Conservation (phyloP, 2,113 vertebrate species). For the Stictonetta naevosa region DNA sequence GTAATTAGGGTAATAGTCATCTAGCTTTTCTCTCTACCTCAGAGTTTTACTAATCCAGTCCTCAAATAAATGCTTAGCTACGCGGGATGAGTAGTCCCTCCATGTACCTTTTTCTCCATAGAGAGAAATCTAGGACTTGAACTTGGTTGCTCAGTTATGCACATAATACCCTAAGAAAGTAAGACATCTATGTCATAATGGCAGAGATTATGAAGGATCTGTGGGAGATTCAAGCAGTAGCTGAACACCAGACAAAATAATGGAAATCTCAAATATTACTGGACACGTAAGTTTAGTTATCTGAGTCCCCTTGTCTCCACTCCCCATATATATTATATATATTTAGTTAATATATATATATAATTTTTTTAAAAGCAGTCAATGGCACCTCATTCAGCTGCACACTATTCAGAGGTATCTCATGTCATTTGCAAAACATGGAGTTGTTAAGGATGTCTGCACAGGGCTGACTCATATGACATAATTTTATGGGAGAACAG, state of each 20-base stretch:
- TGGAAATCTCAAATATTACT: not conserved
- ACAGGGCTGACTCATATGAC: not conserved
- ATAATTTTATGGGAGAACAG: not conserved
- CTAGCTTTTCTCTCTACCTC: not conserved
- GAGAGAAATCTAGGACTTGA: not conserved
- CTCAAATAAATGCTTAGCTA: not conserved
- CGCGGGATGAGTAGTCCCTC: not conserved
- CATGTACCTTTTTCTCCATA: not conserved
- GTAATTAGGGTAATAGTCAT: not conserved
- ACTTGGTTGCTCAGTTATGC: not conserved
- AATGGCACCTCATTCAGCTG: not conserved
- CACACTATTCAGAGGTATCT: not conserved
- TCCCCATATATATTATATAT: not conserved
- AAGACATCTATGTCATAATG: not conserved
- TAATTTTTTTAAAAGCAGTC: not conserved
- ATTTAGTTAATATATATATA: not conserved
- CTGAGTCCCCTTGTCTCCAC: not conserved
- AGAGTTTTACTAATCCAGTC: not conserved
- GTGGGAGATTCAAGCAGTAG: not conserved
- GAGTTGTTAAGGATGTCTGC: not conserved
- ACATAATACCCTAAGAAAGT: not conserved
- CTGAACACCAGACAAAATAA: not conserved
- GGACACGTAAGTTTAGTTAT: not conserved
- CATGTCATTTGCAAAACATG: not conserved
- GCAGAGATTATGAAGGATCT: not conserved